Conservation (phyloP, 92 coral and sea anemone genomes). For the Galaxea fascicularis region DNA sequence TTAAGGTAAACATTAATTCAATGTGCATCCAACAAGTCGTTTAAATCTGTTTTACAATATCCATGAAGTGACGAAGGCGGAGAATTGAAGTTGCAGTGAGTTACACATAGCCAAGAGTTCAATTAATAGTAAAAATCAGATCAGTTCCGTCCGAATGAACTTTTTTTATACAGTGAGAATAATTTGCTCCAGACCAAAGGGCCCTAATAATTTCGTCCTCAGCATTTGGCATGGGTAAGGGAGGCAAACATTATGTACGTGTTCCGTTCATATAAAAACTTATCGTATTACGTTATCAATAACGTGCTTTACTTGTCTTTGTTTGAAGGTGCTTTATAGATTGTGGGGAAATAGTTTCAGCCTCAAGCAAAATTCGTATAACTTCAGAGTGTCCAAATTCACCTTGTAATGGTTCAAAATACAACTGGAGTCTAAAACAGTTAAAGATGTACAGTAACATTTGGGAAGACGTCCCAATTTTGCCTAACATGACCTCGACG, state of each 20-base stretch:
- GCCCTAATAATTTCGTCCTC: no score
- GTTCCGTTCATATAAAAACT: no score
- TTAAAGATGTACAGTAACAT: neutral
- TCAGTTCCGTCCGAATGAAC: no score
- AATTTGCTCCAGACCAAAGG: no score
- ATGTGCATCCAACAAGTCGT: no score
- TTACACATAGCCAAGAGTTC: no score
- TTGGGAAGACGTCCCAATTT: neutral
- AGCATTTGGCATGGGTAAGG: no score
- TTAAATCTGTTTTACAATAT: neutral
- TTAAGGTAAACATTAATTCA: neutral
- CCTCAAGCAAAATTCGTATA: constrained; percentile 2
- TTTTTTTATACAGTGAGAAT: no score
- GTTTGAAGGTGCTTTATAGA: constrained; percentile 8
- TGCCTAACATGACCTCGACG: constrained; percentile 7
- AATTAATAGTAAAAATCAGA: no score
- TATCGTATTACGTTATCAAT: no score
- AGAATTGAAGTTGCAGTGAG: no score
- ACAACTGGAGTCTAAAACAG: constrained; percentile 6
- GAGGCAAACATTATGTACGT: no score
- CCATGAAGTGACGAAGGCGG: neutral
- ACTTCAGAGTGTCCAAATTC: constrained; percentile 20
- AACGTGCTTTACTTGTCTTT: neutral
- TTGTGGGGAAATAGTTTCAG: constrained; percentile 11
- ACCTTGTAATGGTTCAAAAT: constrained; percentile 6